Percentiles rank a stretch among this genome's conserved stretches.
phyloP scores from a whole-genome alignment of 2,113 vertebrate species.

The Podarcis muralis region DNA sequence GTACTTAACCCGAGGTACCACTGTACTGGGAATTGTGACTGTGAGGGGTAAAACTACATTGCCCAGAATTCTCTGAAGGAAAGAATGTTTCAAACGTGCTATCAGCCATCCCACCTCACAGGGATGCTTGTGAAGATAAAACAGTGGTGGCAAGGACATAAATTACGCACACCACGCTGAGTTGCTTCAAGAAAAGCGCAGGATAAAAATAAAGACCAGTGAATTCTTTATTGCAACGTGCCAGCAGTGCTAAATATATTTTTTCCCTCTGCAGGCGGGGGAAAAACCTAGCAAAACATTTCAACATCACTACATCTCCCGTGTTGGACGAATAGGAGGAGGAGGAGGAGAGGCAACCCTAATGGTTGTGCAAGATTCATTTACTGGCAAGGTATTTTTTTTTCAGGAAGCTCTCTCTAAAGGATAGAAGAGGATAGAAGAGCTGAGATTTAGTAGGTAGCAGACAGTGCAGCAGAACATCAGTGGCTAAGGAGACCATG shows the following conservation, averaged over 20 bases:
- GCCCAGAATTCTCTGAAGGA: too few relatives aligned
- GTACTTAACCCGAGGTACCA: too few relatives aligned
- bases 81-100: too few relatives aligned
- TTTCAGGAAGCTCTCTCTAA: too few relatives aligned
- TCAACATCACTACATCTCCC: too few relatives aligned
- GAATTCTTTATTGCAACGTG: neutral
- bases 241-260: too few relatives aligned
- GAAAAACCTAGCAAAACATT: neutral
- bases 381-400: neutral
- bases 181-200: neutral
- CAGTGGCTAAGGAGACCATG: rapidly evolving
- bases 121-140: neutral
- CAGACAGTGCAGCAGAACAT: neutral
- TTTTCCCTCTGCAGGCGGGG: neutral
- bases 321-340: neutral
- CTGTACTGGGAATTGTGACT: too few relatives aligned
- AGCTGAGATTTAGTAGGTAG: neutral
- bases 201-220: neutral
- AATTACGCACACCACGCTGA: neutral
- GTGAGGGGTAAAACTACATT: too few relatives aligned
- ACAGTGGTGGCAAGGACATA: neutral
- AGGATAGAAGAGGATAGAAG: neutral
- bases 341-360: neutral
- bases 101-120: neutral
- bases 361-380: neutral